Evolutionary conservation across 2,888 invertebrate genomes (phyloP).

Genomic region (Temnothorax rugatulus): DNA sequence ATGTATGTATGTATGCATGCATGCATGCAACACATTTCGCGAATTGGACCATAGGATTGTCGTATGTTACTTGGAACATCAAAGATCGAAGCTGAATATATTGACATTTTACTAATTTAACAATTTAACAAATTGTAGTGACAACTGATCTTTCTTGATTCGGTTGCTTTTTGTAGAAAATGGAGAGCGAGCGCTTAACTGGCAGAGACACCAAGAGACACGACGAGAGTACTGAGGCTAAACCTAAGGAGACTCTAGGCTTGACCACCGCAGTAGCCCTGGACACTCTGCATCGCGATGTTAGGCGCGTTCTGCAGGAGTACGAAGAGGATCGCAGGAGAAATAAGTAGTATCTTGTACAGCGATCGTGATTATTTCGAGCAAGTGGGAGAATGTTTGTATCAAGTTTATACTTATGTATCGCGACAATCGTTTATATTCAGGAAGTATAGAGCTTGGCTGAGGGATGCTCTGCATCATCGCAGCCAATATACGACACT

Average conservation of each 20-base stretch:
- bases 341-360: constrained; percentile 85
- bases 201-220: constrained; percentile 61
- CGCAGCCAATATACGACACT: constrained; percentile 89
- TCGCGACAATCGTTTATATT: constrained; percentile 66
- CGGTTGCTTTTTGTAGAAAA: constrained; percentile 55
- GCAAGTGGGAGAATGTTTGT: neutral
- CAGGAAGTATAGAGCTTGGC: constrained; percentile 87
- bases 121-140: neutral
- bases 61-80: neutral
- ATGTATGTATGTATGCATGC: no score
- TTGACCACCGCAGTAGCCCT: constrained; percentile 91
- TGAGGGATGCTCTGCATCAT: constrained; percentile 87
- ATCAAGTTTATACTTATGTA: neutral
- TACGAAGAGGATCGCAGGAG: constrained; percentile 89
- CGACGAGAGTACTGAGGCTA: constrained; percentile 67
- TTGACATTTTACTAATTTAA: neutral
- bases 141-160: neutral
- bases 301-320: constrained; percentile 89
- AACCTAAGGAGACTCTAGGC: constrained; percentile 85
- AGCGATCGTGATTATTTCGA: constrained; percentile 60
- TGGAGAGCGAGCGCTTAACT: constrained; percentile 77
- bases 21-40: neutral
- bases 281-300: constrained; percentile 90
- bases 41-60: neutral
- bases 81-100: neutral